A percentile compares a stretch with the other conserved stretches of the same genome.
These are phyloP conservation scores for Ellobius talpinus DNA, from an alignment of 2,113 vertebrate genomes.

Conservation along the genomic window DNA sequence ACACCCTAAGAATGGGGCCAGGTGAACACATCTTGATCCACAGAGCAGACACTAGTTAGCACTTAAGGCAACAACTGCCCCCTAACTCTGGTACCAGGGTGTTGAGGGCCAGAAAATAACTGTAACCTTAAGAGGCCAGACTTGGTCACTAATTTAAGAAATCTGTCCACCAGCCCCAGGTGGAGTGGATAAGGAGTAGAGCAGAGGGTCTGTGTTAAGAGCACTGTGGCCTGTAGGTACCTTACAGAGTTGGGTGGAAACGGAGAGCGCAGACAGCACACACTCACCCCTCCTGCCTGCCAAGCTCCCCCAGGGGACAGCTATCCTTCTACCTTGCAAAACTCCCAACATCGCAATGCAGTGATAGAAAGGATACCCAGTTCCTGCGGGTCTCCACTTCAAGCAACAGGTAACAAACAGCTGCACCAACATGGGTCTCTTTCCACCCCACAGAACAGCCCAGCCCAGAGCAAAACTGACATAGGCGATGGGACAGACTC, in stretches of 20 bases:
- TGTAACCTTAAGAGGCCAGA: background rate
- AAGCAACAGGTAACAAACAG: background rate
- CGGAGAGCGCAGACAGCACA: background rate
- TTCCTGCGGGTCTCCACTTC: background rate
- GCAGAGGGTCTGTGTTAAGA: background rate
- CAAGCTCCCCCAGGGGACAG: background rate
- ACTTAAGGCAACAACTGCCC: background rate
- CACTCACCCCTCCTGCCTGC: background rate
- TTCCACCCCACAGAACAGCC: accelerated
- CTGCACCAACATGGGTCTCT: background rate
- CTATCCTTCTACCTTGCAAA: background rate
- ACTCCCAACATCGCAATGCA: background rate
- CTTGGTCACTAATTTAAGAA: slow-evolving; percentile 25
- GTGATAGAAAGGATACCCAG: background rate
- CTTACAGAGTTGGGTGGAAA: background rate
- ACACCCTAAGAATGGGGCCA: background rate
- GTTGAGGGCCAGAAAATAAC: background rate
- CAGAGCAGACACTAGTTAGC: background rate
- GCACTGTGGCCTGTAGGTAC: background rate
- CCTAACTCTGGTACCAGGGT: background rate
- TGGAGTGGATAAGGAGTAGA: background rate
- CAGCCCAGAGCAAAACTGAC: background rate
- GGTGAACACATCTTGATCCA: background rate
- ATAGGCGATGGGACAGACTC: background rate
- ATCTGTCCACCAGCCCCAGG: background rate